These are phyloP conservation scores for Elysia crispata DNA, from an alignment of 2,888 invertebrate species.

Conservation along the genomic window DNA sequence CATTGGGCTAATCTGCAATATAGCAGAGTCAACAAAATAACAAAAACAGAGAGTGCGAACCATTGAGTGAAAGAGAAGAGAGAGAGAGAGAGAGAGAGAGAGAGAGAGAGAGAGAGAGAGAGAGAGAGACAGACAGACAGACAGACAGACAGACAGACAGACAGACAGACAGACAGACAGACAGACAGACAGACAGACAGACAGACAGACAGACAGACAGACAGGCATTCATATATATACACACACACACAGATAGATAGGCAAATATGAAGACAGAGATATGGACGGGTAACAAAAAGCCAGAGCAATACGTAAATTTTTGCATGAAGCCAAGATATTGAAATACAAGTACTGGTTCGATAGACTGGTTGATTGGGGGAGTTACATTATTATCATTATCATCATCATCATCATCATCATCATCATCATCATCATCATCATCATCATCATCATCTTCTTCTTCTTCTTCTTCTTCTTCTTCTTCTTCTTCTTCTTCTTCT, in stretches of 20 bases:
- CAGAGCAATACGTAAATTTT: too few species aligned
- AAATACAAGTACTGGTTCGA: too few species aligned
- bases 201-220: constrained; percentile 29
- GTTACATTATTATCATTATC: too few species aligned
- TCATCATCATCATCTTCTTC: constrained; percentile 3
- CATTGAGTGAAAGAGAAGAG: not conserved
- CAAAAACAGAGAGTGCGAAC: not conserved
- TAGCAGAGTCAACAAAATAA: not conserved
- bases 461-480: constrained; percentile 9
- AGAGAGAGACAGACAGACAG: constrained; percentile 10
- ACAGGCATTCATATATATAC: too few species aligned
- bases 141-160: not conserved
- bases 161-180: not conserved
- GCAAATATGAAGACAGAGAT: too few species aligned
- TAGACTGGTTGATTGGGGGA: too few species aligned
- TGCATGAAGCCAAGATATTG: too few species aligned
- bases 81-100: constrained; percentile 23
- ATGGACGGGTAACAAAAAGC: too few species aligned
- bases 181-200: not conserved
- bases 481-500: constrained; percentile 29
- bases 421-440: not conserved
- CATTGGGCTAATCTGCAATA: not conserved
- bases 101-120: constrained; percentile 26
- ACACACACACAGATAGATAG: too few species aligned
- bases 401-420: too few species aligned